phyloP scores from a whole-genome alignment of 1,140 invertebrate genomes.

The Hirudo medicinalis region DNA sequence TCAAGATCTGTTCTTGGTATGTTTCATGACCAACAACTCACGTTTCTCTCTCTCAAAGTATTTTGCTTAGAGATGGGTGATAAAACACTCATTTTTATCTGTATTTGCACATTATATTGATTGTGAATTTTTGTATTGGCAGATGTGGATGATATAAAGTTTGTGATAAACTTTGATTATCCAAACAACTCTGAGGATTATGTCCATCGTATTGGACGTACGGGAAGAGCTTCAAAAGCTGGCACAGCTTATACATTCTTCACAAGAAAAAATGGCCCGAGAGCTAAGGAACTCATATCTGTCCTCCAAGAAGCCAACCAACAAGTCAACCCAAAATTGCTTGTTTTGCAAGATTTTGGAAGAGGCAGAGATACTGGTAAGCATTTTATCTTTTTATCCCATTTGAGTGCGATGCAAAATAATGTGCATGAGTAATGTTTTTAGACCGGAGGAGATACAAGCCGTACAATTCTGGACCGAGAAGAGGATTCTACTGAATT shows the following conservation, averaged over 20 bases:
- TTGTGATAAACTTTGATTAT: slow-evolving; percentile 86
- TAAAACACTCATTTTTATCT: too few relatives aligned
- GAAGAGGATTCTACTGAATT: too few relatives aligned
- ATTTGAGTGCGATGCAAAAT: too few relatives aligned
- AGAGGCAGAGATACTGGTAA: slow-evolving; percentile 3
- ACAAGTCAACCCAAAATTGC: slow-evolving; percentile 46
- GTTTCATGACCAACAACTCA: too few relatives aligned
- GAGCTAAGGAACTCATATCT: slow-evolving; percentile 76
- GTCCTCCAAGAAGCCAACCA: slow-evolving; percentile 88
- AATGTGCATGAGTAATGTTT: too few relatives aligned
- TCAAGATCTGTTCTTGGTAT: too few relatives aligned
- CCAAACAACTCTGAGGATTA: slow-evolving; percentile 86
- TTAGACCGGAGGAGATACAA: too few relatives aligned
- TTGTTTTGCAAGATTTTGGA: slow-evolving; percentile 11
- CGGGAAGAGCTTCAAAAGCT: slow-evolving; percentile 73
- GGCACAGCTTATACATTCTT: slow-evolving; percentile 98
- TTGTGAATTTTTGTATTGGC: slow-evolving; percentile 42
- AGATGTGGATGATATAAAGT: slow-evolving; percentile 92
- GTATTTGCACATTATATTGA: too few relatives aligned
- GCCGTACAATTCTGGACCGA: too few relatives aligned
- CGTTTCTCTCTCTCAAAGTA: too few relatives aligned
- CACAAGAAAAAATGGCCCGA: slow-evolving; percentile 85
- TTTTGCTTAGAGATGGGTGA: too few relatives aligned
- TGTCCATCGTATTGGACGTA: slow-evolving; percentile 94
- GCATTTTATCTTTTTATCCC: too few relatives aligned